Conservation (phyloP, 1,140 invertebrate species). For the Drosophila lacteicornis region DNA sequence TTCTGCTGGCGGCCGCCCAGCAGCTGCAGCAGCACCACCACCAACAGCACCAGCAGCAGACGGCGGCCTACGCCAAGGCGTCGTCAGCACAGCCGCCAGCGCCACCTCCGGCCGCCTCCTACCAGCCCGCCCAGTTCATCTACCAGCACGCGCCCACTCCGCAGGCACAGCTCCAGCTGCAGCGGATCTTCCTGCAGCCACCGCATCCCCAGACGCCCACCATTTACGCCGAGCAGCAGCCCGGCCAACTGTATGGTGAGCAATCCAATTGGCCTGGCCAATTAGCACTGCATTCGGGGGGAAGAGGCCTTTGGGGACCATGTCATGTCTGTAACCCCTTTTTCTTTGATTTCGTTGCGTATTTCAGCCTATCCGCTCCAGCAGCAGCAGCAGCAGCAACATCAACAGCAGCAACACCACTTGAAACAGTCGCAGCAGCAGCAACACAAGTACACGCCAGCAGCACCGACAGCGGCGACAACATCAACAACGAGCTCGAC, state of each 20-base stretch:
- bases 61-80: conserved; percentile 40
- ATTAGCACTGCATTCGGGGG: not conserved
- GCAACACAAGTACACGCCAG: conserved; percentile 52
- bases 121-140: conserved; percentile 43
- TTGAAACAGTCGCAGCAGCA: conserved; percentile 52
- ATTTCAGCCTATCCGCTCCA: conserved; percentile 69
- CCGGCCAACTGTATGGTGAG: conserved; percentile 32
- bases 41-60: conserved; percentile 60
- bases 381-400: conserved; percentile 37
- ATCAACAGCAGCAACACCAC: conserved; percentile 39
- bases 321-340: conserved; percentile 9
- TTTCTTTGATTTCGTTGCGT: conserved; percentile 6
- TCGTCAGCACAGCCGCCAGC: conserved; percentile 22
- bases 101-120: conserved; percentile 18
- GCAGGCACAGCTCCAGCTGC: conserved; percentile 49
- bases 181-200: conserved; percentile 61
- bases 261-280: not conserved
- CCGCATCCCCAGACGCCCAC: conserved; percentile 35
- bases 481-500: conserved; percentile 37
- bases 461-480: conserved; percentile 48
- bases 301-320: conserved; percentile 13
- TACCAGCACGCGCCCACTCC: conserved; percentile 43
- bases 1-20: conserved; percentile 65
- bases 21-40: conserved; percentile 69
- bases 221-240: conserved; percentile 58